A percentile compares a stretch with the other conserved stretches of the same genome.
phyloP scores from a whole-genome alignment of 2,888 invertebrate genomes.

The Tipula vernalis region DNA sequence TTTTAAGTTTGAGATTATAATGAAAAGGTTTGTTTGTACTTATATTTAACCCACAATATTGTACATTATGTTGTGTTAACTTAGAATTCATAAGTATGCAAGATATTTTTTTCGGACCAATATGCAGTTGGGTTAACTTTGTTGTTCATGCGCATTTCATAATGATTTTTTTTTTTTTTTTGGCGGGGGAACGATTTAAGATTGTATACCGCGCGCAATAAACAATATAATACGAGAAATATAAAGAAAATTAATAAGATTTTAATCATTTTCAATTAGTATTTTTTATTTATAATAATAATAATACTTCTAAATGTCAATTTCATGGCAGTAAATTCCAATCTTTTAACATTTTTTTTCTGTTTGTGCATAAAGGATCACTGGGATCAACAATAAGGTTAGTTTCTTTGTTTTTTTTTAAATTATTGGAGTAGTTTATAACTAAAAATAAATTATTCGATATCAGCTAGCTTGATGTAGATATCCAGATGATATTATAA shows the following conservation, averaged over 20 bases:
- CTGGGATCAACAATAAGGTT: not conserved
- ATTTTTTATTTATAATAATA: not conserved
- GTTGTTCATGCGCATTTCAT: not conserved
- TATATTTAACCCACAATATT: not conserved
- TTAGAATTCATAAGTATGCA: not conserved
- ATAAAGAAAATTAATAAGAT: not conserved
- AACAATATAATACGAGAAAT: not conserved
- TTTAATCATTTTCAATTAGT: slow-evolving; percentile 4
- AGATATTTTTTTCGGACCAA: not conserved
- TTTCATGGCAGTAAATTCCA: not conserved
- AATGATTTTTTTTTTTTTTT: not conserved
- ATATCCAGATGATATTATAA: too few species aligned
- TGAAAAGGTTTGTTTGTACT: not conserved
- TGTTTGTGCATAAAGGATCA: not conserved
- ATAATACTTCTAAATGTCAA: not conserved
- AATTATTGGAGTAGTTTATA: not conserved
- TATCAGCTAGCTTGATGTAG: too few species aligned
- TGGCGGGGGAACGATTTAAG: not conserved
- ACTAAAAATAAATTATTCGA: too few species aligned
- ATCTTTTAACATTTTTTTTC: not conserved
- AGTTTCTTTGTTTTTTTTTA: slow-evolving; percentile 4
- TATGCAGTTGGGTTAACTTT: not conserved
- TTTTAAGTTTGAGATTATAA: not conserved
- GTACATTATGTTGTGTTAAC: not conserved
- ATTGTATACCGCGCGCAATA: not conserved